Evolutionary conservation across 2,797 vertebrate species (phyloP).

Genomic region (Phrynocephalus forsythii): DNA sequence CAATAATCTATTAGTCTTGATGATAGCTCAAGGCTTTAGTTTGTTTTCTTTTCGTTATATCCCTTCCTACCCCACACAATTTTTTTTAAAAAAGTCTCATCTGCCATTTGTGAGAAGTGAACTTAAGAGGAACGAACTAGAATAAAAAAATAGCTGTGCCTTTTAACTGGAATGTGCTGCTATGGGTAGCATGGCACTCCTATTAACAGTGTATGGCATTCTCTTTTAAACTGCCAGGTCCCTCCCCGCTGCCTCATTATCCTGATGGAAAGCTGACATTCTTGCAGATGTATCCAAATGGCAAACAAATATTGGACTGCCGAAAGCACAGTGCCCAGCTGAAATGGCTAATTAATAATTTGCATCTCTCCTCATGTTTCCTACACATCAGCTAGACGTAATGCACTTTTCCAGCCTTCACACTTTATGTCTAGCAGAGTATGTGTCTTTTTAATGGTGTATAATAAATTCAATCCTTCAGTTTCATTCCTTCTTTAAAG

Average conservation of each 20-base stretch:
- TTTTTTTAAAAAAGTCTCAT: not conserved
- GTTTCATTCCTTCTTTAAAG: constrained; percentile 35
- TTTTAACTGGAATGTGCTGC: constrained; percentile 41
- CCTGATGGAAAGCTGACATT: constrained; percentile 60
- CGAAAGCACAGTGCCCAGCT: constrained; percentile 45
- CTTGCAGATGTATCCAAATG: constrained; percentile 63
- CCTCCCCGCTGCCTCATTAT: constrained; percentile 69
- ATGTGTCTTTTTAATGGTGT: constrained; percentile 48
- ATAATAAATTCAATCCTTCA: constrained; percentile 38
- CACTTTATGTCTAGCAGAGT: not conserved
- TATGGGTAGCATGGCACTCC: constrained; percentile 45
- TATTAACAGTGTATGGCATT: constrained; percentile 61
- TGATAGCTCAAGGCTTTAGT: no score
- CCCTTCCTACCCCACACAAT: no score
- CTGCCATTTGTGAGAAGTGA: not conserved
- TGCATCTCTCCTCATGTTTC: constrained; percentile 47
- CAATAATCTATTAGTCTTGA: no score
- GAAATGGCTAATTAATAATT: constrained; percentile 59
- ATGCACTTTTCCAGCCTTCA: constrained; percentile 37
- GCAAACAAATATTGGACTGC: constrained; percentile 51
- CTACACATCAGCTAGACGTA: constrained; percentile 3
- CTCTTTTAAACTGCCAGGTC: constrained; percentile 59
- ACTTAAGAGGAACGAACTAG: not conserved
- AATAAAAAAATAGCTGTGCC: constrained; percentile 9
- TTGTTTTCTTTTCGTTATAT: no score